phyloP scores from a whole-genome alignment of 2,888 invertebrate genomes.

The Endomychus coccineus region DNA sequence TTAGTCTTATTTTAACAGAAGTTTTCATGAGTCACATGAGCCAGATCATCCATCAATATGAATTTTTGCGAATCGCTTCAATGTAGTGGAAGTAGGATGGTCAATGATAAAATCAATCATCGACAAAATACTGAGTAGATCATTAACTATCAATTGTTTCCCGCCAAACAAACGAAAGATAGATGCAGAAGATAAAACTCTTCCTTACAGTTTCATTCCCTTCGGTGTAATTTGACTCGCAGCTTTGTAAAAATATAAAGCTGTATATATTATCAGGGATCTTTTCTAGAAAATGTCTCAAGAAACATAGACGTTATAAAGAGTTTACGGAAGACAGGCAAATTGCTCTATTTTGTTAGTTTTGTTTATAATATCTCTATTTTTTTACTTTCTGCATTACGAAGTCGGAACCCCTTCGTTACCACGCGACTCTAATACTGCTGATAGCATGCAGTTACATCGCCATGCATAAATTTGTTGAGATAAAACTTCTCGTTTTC shows the following conservation, averaged over 20 bases:
- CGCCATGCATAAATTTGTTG: neutral
- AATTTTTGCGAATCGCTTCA: too few relatives aligned
- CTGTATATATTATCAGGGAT: conserved; percentile 1
- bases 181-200: too few relatives aligned
- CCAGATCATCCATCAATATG: too few relatives aligned
- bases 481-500: conserved; percentile 1
- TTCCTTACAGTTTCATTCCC: too few relatives aligned
- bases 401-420: neutral
- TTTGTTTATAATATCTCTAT: conserved; percentile 1
- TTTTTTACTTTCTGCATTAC: neutral
- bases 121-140: too few relatives aligned
- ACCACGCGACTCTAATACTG: neutral
- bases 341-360: conserved; percentile 1
- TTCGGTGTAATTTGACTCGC: too few relatives aligned
- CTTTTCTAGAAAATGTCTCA: neutral
- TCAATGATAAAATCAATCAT: too few relatives aligned
- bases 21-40: too few relatives aligned
- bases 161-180: too few relatives aligned
- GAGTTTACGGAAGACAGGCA: conserved; percentile 1
- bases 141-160: too few relatives aligned
- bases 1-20: too few relatives aligned
- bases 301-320: neutral
- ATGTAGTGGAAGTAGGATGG: too few relatives aligned
- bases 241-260: neutral
- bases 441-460: conserved; percentile 1